These are phyloP conservation scores for Palaemon carinicauda DNA, from an alignment of 1,140 invertebrate genomes.

Conservation along the genomic window DNA sequence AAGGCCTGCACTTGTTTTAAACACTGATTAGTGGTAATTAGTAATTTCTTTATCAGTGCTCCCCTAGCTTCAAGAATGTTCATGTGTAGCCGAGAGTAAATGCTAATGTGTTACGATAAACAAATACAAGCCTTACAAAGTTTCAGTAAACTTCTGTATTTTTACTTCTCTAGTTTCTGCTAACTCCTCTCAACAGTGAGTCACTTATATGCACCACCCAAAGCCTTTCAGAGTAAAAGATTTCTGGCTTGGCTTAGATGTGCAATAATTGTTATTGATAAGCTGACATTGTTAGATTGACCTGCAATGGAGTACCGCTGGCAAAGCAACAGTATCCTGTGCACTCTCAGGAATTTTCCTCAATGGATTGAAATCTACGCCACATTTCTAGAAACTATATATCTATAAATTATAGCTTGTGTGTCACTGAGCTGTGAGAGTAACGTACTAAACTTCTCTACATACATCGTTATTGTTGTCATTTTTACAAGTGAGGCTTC, in stretches of 20 bases:
- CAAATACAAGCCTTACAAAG: conserved; percentile 11
- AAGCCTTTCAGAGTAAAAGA: conserved; percentile 21
- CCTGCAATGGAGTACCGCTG: conserved; percentile 51
- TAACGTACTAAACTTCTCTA: conserved; percentile 25
- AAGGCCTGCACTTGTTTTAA: conserved; percentile 44
- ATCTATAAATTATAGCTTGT: conserved; percentile 51
- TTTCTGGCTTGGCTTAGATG: conserved; percentile 49
- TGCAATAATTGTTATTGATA: conserved; percentile 52
- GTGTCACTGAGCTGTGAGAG: conserved; percentile 49
- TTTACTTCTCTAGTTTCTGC: not conserved
- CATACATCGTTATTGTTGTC: conserved; percentile 50
- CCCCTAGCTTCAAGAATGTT: not conserved
- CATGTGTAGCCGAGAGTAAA: conserved; percentile 7
- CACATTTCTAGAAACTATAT: conserved; percentile 41
- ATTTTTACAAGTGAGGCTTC: conserved; percentile 54
- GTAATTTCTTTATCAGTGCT: conserved; percentile 26
- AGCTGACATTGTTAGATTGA: conserved; percentile 43
- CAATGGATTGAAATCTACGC: conserved; percentile 49
- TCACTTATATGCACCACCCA: conserved; percentile 37
- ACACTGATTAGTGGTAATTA: conserved; percentile 22
- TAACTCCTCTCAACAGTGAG: not conserved
- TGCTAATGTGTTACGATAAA: conserved; percentile 30
- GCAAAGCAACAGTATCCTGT: conserved; percentile 55
- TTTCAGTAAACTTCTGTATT: not conserved
- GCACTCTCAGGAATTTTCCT: conserved; percentile 56